Evolutionary conservation across 2,113 vertebrate species (phyloP).

Genomic region (Otocyon megalotis): DNA sequence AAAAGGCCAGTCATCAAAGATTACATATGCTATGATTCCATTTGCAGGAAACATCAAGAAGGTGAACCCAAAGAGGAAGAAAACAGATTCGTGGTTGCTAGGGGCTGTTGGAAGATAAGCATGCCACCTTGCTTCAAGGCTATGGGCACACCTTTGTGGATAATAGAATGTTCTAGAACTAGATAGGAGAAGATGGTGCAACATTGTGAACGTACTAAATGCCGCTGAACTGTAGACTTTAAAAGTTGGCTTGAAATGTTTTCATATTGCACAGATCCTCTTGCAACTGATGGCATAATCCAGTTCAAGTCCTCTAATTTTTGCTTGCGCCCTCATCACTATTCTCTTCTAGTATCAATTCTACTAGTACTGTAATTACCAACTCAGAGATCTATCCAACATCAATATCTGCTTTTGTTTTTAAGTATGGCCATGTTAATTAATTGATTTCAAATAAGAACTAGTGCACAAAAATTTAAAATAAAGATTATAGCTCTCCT

Average conservation of each 20-base stretch:
- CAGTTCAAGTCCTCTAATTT: neutral
- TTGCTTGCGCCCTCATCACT: neutral
- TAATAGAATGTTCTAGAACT: neutral
- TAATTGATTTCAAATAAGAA: conserved; percentile 25
- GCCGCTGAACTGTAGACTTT: neutral
- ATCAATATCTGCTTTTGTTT: conserved; percentile 39
- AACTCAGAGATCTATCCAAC: neutral
- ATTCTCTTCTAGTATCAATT: neutral
- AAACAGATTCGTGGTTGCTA: neutral
- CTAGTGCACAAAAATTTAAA: conserved; percentile 31
- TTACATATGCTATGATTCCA: neutral
- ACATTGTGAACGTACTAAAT: neutral
- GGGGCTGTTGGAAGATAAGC: neutral
- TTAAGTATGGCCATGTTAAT: neutral
- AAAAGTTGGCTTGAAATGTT: neutral
- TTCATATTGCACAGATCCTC: neutral
- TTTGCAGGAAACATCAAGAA: neutral
- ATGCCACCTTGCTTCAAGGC: fast-evolving
- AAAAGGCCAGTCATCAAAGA: neutral
- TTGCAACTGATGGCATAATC: neutral
- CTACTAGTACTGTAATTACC: neutral
- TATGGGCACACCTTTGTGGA: neutral
- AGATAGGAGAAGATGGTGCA: neutral
- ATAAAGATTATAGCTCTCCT: conserved; percentile 44
- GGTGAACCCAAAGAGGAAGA: neutral